Percentiles rank a stretch among this genome's conserved stretches.
phyloP scores from a whole-genome alignment of 2,797 vertebrate genomes.

The Australoheros facetus region DNA sequence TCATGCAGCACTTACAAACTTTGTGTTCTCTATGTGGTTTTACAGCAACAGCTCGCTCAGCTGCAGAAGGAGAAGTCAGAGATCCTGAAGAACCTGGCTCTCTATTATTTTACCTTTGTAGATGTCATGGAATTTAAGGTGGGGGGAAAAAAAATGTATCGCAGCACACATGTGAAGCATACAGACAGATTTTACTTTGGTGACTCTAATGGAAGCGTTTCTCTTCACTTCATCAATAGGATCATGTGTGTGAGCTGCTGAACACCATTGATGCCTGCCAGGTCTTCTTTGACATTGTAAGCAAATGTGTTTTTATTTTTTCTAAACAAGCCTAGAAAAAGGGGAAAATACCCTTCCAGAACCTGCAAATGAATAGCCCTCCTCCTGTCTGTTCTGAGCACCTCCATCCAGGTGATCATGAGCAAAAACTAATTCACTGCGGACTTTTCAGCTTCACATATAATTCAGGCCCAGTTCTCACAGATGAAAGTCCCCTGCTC shows the following conservation, averaged over 20 bases:
- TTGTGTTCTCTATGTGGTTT: constrained; percentile 41
- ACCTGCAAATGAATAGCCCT: background rate
- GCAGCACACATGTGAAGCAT: fast-evolving
- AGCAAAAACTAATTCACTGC: no score
- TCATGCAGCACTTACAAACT: background rate
- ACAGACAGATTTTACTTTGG: fast-evolving
- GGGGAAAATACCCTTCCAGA: background rate
- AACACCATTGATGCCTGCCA: constrained; percentile 98
- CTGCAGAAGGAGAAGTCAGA: constrained; percentile 99
- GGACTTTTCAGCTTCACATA: no score
- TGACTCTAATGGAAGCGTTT: background rate
- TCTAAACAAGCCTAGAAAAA: background rate
- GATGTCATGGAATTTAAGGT: constrained; percentile 99
- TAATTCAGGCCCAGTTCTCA: no score
- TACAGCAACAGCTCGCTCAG: constrained; percentile 99
- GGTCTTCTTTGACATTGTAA: constrained; percentile 99
- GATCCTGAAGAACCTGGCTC: constrained; percentile 97
- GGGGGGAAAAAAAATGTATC: constrained; percentile 5
- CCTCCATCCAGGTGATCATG: no score
- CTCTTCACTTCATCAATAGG: constrained; percentile 74
- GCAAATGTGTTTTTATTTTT: background rate
- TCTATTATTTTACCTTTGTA: constrained; percentile 98
- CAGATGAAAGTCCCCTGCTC: no score
- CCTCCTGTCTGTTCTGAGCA: no score
- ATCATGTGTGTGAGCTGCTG: constrained; percentile 97